Conservation (phyloP, 2,113 vertebrate species). For the Piaya cayana region DNA sequence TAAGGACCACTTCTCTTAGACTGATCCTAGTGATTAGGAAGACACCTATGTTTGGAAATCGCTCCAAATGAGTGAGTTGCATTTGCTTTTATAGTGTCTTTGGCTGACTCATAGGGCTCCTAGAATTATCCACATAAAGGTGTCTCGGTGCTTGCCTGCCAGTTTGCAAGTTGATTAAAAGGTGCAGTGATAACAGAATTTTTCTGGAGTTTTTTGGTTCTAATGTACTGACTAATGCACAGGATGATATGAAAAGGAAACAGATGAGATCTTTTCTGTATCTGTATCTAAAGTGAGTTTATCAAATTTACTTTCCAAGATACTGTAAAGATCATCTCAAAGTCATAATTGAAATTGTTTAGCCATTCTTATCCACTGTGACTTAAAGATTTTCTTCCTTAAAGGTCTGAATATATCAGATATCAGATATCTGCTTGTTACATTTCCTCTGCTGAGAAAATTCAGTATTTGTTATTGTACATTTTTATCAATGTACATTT, state of each 20-base stretch:
- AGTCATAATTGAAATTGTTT: background rate
- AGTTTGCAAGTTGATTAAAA: background rate
- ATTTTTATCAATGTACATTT: too few relatives aligned
- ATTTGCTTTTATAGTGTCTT: rapidly evolving
- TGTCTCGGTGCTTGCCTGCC: background rate
- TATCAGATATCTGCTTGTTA: background rate
- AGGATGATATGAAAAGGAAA: background rate
- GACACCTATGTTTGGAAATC: background rate
- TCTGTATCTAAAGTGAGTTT: background rate
- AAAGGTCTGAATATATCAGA: too few relatives aligned
- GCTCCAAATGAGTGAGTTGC: rapidly evolving
- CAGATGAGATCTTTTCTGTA: background rate
- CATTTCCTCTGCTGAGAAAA: background rate
- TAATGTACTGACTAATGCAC: background rate
- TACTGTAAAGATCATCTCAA: background rate
- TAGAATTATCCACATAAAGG: background rate
- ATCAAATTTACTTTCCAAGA: background rate
- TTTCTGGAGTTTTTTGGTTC: background rate
- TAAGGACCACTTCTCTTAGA: background rate
- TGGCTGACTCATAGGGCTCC: background rate
- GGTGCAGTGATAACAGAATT: background rate
- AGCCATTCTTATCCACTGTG: background rate
- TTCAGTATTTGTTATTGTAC: background rate
- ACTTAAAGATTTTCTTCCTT: background rate
- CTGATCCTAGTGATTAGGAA: background rate